These are phyloP conservation scores for Mythimna lalbum DNA, from an alignment of 2,888 invertebrate species.

Conservation along the genomic window DNA sequence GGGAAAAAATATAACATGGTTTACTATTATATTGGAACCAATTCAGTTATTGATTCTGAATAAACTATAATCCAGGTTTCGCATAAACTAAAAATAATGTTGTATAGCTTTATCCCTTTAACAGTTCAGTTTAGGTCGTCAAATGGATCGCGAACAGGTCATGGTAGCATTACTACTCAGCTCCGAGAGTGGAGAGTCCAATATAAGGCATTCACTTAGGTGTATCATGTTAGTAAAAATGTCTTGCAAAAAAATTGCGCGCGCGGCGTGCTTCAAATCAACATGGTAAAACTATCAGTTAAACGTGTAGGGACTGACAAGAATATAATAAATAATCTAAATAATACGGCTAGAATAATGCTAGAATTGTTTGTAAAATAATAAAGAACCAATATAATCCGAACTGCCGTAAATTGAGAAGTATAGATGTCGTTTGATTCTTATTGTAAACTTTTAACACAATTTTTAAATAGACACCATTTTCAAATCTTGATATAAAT, in stretches of 20 bases:
- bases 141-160: too few species aligned
- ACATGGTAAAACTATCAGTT: constrained; percentile 10
- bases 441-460: constrained; percentile 9
- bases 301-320: constrained; percentile 42
- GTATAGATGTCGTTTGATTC: constrained; percentile 5
- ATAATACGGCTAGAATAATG: constrained; percentile 33
- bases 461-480: constrained; percentile 20
- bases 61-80: too few species aligned
- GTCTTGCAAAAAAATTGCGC: neutral
- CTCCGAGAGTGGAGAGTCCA: neutral
- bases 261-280: neutral
- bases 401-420: constrained; percentile 22
- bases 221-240: neutral
- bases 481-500: constrained; percentile 23
- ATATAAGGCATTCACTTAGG: neutral
- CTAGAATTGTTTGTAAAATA: constrained; percentile 39
- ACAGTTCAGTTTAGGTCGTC: too few species aligned
- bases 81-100: too few species aligned
- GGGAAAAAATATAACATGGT: too few species aligned
- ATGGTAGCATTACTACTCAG: too few species aligned
- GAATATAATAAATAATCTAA: constrained; percentile 23
- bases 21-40: too few species aligned
- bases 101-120: too few species aligned
- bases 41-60: too few species aligned
- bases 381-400: constrained; percentile 48